Percentiles rank a stretch among this genome's conserved stretches.
Conservation (phyloP, 2,888 invertebrate species). For the Parnassius glacialis region DNA sequence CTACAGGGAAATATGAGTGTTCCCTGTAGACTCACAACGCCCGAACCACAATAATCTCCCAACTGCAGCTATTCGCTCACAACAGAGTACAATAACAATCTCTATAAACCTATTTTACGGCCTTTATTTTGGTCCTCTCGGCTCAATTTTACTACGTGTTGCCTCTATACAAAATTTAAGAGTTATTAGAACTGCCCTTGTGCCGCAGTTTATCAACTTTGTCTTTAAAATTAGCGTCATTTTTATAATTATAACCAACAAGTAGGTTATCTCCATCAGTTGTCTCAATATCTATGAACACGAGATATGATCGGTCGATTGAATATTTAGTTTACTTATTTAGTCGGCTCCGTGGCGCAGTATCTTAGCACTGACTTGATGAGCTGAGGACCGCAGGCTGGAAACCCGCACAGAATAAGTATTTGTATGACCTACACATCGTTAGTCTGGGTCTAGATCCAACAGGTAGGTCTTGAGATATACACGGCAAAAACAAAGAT, state of each 20-base stretch:
- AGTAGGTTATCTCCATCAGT: too few species aligned
- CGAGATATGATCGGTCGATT: too few species aligned
- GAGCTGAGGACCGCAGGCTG: too few species aligned
- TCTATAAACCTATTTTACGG: conserved; percentile 16
- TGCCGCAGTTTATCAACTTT: not conserved
- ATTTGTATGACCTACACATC: too few species aligned
- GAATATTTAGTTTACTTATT: too few species aligned
- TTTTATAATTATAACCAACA: not conserved
- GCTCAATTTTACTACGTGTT: conserved; percentile 13
- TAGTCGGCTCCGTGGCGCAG: too few species aligned
- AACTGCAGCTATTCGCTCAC: conserved; percentile 11
- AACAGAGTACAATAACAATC: conserved; percentile 12
- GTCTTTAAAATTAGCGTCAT: not conserved
- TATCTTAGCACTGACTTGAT: too few species aligned
- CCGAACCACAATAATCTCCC: not conserved
- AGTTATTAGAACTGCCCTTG: not conserved
- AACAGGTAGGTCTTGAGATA: too few species aligned
- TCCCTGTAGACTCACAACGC: conserved; percentile 10
- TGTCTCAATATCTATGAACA: too few species aligned
- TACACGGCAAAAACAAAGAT: too few species aligned
- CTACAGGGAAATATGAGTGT: conserved; percentile 11
- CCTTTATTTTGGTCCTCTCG: conserved; percentile 5
- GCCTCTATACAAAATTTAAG: conserved; percentile 2
- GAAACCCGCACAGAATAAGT: too few species aligned
- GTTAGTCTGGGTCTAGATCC: too few species aligned